Base-by-base conservation (phyloP, 2,888 invertebrate genomes). In the Piscicola geometra region DNA sequence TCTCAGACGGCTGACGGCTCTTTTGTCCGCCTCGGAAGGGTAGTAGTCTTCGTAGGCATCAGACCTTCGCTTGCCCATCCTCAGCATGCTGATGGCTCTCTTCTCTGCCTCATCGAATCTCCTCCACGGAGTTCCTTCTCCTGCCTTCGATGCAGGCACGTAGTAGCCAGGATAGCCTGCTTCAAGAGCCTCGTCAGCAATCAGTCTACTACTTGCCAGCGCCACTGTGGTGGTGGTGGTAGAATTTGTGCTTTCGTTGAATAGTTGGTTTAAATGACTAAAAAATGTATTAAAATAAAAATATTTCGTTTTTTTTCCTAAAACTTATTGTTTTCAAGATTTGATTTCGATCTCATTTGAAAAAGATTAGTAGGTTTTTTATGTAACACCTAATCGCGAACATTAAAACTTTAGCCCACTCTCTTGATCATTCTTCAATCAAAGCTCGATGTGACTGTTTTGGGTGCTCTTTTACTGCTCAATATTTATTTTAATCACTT, bases 81-180 rank as follows among this genome's bases (percentile, higher is more conserved):
- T 56, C 21, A 76, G 56, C 76, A 76, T 76, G 30, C 76, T 67
- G 36, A 76, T 67, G 35, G 76, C 76, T 35, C 73, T 67, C 32
- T 76, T 76, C 21, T 30, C 32, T 33, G 32, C 64, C 9, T 32
- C 73, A 35, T 73, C 64, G 9, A n/a, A 21, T 30, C 35, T 64
- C 73, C 35, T 73, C 64, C n/a, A 73, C 30, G 67, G 5, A 33
- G n/a, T n/a, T n/a, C n/a, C n/a, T n/a, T n/a, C n/a, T n/a, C n/a
- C n/a, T n/a, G n/a, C 28, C 67, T 30, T 56, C 60, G 5, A 18
- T 56, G 60, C 3, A 21, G 60, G 9, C 12, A 64, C 15, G 9
- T 28, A 32, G 35, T 25, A n/a, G 33, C 33, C 5, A 67, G 3
- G 30, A 35, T 25, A 41, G 15, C 41, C n/a, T n/a, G 12, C n/a